These are phyloP conservation scores for Neodontobutis hainanensis DNA, from an alignment of 2,113 vertebrate genomes.

Conservation along the genomic window DNA sequence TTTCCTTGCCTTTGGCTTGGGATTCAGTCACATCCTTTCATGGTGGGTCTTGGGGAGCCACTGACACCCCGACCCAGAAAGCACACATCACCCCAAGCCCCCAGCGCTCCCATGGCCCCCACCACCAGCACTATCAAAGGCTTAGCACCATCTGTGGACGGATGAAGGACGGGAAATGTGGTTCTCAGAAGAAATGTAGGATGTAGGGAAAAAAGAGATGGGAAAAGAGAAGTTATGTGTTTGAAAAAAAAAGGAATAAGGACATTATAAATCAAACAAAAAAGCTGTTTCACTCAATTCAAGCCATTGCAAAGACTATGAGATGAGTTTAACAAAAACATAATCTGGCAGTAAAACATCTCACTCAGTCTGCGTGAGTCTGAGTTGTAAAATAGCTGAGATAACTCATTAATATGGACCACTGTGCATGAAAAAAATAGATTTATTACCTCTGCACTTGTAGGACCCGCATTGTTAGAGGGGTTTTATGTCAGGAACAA, in stretches of 20 bases:
- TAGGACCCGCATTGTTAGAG: too few species aligned
- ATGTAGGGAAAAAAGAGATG: conserved; percentile 19
- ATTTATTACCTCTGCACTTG: too few species aligned
- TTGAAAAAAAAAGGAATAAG: not conserved
- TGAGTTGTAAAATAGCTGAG: too few species aligned
- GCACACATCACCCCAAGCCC: conserved; percentile 36
- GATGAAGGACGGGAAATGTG: conserved; percentile 55
- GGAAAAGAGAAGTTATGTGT: not conserved
- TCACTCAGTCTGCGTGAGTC: too few species aligned
- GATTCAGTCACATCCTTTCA: conserved; percentile 62
- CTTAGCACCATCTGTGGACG: conserved; percentile 61
- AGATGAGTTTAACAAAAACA: conserved; percentile 8
- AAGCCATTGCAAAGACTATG: conserved; percentile 28
- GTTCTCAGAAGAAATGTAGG: conserved; percentile 39
- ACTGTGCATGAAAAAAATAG: too few species aligned
- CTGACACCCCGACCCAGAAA: conserved; percentile 49
- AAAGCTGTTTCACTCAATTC: conserved; percentile 35
- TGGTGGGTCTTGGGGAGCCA: conserved; percentile 42
- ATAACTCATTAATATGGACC: too few species aligned
- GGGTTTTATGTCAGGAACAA: too few species aligned
- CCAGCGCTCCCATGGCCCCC: conserved; percentile 30
- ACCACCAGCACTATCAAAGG: conserved; percentile 61
- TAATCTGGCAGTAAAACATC: too few species aligned
- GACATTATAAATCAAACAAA: conserved; percentile 53
- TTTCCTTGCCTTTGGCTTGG: conserved; percentile 41